Evolutionary conservation across 2,113 vertebrate genomes (phyloP).

Genomic region (Rousettus leschenaultii): DNA sequence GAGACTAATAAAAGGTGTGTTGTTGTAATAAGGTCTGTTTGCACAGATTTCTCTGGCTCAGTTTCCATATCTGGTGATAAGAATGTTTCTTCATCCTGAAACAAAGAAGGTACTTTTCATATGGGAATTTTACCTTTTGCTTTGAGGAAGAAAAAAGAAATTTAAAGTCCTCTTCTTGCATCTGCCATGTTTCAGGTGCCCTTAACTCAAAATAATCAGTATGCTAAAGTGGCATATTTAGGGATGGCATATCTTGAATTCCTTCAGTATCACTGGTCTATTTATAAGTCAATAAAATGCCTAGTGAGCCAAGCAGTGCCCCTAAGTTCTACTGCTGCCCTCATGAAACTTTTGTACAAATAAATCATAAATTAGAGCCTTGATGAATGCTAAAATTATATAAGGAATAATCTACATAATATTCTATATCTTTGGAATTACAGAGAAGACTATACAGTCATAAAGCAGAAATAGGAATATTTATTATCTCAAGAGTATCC

Average conservation of each 20-base stretch:
- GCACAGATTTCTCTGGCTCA: background rate
- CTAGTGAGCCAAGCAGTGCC: background rate
- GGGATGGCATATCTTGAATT: background rate
- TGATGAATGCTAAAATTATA: background rate
- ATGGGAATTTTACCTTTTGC: background rate
- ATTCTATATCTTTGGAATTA: background rate
- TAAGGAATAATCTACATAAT: background rate
- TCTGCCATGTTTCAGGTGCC: background rate
- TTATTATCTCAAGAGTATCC: background rate
- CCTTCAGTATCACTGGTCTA: background rate
- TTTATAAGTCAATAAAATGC: background rate
- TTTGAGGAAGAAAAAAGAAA: background rate
- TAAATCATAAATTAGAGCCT: background rate
- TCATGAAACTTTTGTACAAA: background rate
- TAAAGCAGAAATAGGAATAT: background rate
- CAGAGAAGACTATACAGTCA: background rate
- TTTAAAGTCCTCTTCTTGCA: background rate
- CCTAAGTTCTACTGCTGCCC: accelerated
- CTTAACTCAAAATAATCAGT: background rate
- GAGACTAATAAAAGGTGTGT: background rate
- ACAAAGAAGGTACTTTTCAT: background rate
- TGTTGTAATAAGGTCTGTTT: background rate
- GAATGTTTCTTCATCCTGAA: background rate
- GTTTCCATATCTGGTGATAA: background rate
- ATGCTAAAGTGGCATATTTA: background rate